phyloP scores from a whole-genome alignment of 2,113 vertebrate genomes.

The Mus spicilegus region DNA sequence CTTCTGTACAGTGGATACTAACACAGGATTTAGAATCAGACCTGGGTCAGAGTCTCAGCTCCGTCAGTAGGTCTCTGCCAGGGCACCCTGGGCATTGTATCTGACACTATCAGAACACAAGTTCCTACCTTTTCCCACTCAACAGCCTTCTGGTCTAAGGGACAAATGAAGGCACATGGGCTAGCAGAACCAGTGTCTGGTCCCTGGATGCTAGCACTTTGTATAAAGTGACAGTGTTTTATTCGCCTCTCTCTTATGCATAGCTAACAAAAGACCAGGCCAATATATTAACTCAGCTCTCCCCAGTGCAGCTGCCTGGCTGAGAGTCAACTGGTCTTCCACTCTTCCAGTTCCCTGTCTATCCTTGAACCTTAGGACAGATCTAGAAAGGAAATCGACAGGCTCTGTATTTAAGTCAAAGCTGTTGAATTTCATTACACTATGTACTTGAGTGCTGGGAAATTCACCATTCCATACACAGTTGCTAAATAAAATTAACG shows the following conservation, averaged over 20 bases:
- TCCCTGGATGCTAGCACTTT: background rate
- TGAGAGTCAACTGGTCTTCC: background rate
- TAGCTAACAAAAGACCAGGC: background rate
- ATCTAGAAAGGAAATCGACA: background rate
- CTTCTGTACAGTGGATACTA: background rate
- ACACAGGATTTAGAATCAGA: background rate
- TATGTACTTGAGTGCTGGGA: background rate
- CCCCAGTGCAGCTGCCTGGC: background rate
- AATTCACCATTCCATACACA: background rate
- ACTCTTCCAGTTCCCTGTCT: background rate
- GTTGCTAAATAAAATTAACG: background rate
- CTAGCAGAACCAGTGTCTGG: background rate
- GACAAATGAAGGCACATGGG: background rate
- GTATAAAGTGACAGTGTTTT: background rate
- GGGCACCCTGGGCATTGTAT: background rate
- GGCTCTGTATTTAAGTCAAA: background rate
- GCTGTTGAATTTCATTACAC: background rate
- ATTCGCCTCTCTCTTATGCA: background rate
- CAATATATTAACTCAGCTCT: background rate
- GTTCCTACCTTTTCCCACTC: background rate
- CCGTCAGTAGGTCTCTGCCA: background rate
- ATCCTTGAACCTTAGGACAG: background rate
- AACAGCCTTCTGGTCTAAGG: background rate
- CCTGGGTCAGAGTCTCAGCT: background rate
- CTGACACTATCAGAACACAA: accelerated